Percentiles rank a stretch among this genome's conserved stretches.
These are phyloP conservation scores for Turnix velox DNA, from an alignment of 2,113 vertebrate genomes.

Conservation along the genomic window DNA sequence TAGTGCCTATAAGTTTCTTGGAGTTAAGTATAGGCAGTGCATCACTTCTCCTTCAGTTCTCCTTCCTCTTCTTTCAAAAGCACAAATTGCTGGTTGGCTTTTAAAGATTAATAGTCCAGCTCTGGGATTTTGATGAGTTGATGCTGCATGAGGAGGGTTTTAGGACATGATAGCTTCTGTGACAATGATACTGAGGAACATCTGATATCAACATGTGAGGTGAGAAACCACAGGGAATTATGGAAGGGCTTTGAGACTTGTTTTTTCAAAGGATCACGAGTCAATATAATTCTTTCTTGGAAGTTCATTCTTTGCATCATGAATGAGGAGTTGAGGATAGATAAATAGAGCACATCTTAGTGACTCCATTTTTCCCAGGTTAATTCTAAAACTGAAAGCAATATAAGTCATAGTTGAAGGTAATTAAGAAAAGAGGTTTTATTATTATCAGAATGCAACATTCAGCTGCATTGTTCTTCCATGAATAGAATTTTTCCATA, in stretches of 20 bases:
- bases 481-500: background rate
- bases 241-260: background rate
- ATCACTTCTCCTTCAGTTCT: background rate
- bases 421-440: background rate
- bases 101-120: background rate
- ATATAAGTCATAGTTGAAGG: background rate
- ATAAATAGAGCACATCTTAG: background rate
- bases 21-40: background rate
- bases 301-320: background rate
- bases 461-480: background rate
- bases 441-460: background rate
- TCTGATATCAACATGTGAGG: background rate
- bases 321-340: background rate
- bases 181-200: background rate
- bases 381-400: background rate
- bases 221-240: background rate
- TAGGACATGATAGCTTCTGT: background rate
- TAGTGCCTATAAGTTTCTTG: background rate
- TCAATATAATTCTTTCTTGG: background rate
- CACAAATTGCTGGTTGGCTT: background rate
- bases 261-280: background rate
- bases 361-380: background rate
- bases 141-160: background rate
- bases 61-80: background rate
- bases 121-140: background rate